Evolutionary conservation across 2,888 invertebrate genomes (phyloP).

Genomic region (Sycophila texana): DNA sequence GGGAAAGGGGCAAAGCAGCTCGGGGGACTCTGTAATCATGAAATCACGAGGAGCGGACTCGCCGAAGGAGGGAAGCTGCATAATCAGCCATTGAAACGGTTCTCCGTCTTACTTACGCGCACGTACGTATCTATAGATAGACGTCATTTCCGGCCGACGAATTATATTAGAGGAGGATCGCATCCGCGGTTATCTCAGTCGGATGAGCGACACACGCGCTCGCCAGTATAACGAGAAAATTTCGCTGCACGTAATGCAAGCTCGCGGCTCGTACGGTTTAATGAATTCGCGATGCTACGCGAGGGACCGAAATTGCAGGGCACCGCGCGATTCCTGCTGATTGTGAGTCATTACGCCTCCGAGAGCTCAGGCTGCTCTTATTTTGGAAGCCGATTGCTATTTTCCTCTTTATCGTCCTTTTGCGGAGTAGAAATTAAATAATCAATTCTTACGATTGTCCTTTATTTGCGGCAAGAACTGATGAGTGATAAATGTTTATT

Average conservation of each 20-base stretch:
- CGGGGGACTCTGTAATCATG: slow-evolving; percentile 60
- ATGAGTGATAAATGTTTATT: not conserved
- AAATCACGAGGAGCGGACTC: slow-evolving; percentile 59
- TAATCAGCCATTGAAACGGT: slow-evolving; percentile 62
- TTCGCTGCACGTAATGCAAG: slow-evolving; percentile 15
- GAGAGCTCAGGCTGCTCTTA: slow-evolving; percentile 48
- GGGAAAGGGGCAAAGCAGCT: not conserved
- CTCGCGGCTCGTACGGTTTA: slow-evolving; percentile 38
- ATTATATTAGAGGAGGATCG: slow-evolving; percentile 57
- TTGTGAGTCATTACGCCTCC: slow-evolving; percentile 42
- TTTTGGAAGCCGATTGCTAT: slow-evolving; percentile 53
- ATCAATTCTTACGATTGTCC: slow-evolving; percentile 11
- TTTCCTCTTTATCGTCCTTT: slow-evolving; percentile 43
- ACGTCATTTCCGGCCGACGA: slow-evolving; percentile 61
- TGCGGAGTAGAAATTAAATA: slow-evolving; percentile 42
- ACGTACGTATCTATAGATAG: slow-evolving; percentile 25
- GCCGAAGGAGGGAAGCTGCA: slow-evolving; percentile 45
- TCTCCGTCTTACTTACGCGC: slow-evolving; percentile 50
- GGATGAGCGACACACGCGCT: not conserved
- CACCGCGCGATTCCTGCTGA: slow-evolving; percentile 37
- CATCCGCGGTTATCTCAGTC: slow-evolving; percentile 40
- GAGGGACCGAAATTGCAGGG: slow-evolving; percentile 41
- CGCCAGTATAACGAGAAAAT: slow-evolving; percentile 31
- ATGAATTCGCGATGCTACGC: slow-evolving; percentile 54
- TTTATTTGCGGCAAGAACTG: slow-evolving; percentile 17